Conservation (phyloP, 2,888 invertebrate species). For the Chrysina gloriosa region DNA sequence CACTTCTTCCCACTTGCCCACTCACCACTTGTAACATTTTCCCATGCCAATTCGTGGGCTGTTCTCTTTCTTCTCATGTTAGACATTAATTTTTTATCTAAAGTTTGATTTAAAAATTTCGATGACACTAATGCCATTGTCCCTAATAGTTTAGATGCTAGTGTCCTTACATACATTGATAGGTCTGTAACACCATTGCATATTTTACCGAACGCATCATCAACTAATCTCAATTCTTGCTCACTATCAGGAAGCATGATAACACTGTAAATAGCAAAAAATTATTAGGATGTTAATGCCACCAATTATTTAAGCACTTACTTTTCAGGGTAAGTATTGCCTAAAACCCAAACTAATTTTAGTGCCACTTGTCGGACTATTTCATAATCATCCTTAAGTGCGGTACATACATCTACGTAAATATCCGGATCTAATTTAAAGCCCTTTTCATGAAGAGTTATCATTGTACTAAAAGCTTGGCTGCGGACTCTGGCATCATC, state of each 20-base stretch:
- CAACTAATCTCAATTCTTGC: conserved; percentile 88
- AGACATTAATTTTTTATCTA: conserved; percentile 98
- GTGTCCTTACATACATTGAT: conserved; percentile 86
- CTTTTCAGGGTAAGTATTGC: conserved; percentile 89
- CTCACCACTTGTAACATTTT: conserved; percentile 85
- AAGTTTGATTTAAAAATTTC: conserved; percentile 91
- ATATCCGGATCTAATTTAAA: conserved; percentile 80
- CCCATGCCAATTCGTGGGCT: conserved; percentile 87
- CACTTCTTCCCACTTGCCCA: conserved; percentile 94
- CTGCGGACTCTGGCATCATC: conserved; percentile 92
- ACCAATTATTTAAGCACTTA: conserved; percentile 60
- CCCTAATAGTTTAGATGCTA: conserved; percentile 88
- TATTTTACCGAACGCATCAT: conserved; percentile 96
- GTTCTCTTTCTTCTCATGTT: conserved; percentile 85
- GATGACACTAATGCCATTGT: conserved; percentile 88
- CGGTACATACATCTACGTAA: conserved; percentile 77
- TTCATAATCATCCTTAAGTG: conserved; percentile 92
- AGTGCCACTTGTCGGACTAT: conserved; percentile 89
- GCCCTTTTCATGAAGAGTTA: conserved; percentile 85
- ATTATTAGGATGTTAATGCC: background rate
- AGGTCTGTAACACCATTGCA: conserved; percentile 94
- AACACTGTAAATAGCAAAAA: conserved; percentile 66
- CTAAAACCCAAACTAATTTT: conserved; percentile 86
- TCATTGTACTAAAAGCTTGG: conserved; percentile 87
- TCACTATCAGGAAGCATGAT: conserved; percentile 79